These are phyloP conservation scores for Volucella zonaria DNA, from an alignment of 2,888 invertebrate genomes.

Conservation along the genomic window DNA sequence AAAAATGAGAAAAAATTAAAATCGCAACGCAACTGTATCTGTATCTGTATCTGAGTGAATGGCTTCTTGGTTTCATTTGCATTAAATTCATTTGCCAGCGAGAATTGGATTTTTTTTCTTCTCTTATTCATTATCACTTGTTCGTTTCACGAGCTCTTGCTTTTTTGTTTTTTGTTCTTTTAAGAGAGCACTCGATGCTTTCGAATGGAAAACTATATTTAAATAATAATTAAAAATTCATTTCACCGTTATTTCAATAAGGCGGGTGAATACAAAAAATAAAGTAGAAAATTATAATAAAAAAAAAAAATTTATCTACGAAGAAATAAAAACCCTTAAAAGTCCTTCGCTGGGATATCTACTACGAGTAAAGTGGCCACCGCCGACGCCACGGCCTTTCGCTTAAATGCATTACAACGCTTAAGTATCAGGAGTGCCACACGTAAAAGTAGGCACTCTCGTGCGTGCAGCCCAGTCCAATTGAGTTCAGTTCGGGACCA, in stretches of 20 bases:
- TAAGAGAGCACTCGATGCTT: slow-evolving; percentile 11
- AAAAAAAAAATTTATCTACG: slow-evolving; percentile 34
- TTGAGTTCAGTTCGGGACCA: slow-evolving; percentile 1
- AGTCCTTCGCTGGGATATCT: not conserved
- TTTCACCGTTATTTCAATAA: slow-evolving; percentile 35
- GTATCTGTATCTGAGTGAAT: slow-evolving; percentile 22
- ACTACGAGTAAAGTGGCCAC: too few relatives aligned
- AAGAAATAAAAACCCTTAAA: too few relatives aligned
- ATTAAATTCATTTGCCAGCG: slow-evolving; percentile 59
- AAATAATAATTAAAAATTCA: slow-evolving; percentile 73
- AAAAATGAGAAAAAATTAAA: slow-evolving; percentile 11
- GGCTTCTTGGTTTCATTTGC: slow-evolving; percentile 55
- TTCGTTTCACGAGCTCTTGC: not conserved
- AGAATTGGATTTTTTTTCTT: slow-evolving; percentile 43
- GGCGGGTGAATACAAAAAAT: not conserved
- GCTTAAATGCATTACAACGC: slow-evolving; percentile 63
- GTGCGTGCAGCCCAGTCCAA: not conserved
- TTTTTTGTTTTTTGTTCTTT: not conserved
- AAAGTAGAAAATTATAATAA: slow-evolving; percentile 9
- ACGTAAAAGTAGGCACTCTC: not conserved
- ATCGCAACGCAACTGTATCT: slow-evolving; percentile 24
- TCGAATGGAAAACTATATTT: slow-evolving; percentile 61
- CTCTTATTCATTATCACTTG: not conserved
- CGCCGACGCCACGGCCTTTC: slow-evolving; percentile 40
- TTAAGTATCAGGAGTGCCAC: slow-evolving; percentile 43